phyloP scores from a whole-genome alignment of 23 tunicate species.

The Diplosoma virens region DNA sequence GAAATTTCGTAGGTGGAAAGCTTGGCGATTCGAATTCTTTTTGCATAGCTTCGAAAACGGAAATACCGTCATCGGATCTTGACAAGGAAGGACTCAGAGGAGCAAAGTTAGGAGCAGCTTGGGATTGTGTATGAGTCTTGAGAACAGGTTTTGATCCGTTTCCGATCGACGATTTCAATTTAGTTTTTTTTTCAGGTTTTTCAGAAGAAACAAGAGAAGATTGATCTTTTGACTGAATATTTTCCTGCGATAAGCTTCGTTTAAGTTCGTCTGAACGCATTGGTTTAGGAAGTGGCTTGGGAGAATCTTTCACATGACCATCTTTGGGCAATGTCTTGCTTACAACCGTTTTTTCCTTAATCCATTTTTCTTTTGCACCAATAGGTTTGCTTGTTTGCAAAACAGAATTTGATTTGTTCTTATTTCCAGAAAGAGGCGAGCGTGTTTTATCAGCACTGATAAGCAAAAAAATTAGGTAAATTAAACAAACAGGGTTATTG shows the following conservation, averaged over 20 bases:
- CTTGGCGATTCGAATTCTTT: constrained; percentile 5
- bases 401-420: no score
- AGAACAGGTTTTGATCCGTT: not conserved
- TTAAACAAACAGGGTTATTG: no score
- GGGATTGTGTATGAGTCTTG: not conserved
- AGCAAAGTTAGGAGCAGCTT: not conserved
- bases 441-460: no score
- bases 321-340: no score
- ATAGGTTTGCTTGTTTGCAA: no score
- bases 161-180: not conserved
- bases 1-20: not conserved
- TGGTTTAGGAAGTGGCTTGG: not conserved
- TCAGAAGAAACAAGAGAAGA: not conserved
- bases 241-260: no score
- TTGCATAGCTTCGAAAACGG: constrained; percentile 25
- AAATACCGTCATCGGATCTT: not conserved
- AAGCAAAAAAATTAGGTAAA: no score
- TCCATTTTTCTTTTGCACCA: no score
- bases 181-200: not conserved
- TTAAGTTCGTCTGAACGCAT: not conserved
- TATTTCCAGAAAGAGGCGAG: no score
- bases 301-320: no score
- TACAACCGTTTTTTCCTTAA: no score
- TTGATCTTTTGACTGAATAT: not conserved
- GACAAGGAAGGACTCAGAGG: not conserved